Conservation (phyloP, 2,797 vertebrate species). For the Staurois parvus region DNA sequence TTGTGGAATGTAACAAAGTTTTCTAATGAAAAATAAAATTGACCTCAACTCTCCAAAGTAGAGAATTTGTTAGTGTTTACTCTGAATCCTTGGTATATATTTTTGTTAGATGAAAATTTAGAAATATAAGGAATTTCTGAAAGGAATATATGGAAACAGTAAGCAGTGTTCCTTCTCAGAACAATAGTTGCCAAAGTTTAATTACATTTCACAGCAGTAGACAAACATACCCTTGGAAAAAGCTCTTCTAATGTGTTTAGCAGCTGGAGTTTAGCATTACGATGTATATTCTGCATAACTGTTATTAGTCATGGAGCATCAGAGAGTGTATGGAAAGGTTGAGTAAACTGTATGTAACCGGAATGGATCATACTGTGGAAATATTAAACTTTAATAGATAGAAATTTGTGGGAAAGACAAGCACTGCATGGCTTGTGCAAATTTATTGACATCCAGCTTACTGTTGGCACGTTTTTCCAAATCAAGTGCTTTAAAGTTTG, state of each 20-base stretch:
- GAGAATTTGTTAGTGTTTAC: no score
- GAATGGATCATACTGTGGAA: neutral
- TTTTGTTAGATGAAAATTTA: neutral
- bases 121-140: slow-evolving; percentile 9
- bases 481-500: neutral
- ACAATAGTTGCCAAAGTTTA: slow-evolving; percentile 34
- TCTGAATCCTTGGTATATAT: no score
- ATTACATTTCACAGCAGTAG: slow-evolving; percentile 50
- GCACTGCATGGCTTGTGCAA: neutral
- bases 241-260: slow-evolving; percentile 32
- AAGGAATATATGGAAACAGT: slow-evolving; percentile 2
- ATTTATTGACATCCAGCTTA: neutral
- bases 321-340: neutral
- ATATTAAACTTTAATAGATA: neutral
- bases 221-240: slow-evolving; percentile 22
- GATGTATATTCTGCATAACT: slow-evolving; percentile 22
- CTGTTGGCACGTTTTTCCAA: neutral
- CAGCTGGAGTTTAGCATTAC: slow-evolving; percentile 23
- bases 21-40: no score
- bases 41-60: no score
- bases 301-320: slow-evolving; percentile 36
- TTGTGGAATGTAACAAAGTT: no score
- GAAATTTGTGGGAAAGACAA: neutral
- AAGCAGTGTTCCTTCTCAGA: neutral
- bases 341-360: slow-evolving; percentile 10